Evolutionary conservation across 2,888 invertebrate species (phyloP).

Genomic region (Argyresthia albistria): DNA sequence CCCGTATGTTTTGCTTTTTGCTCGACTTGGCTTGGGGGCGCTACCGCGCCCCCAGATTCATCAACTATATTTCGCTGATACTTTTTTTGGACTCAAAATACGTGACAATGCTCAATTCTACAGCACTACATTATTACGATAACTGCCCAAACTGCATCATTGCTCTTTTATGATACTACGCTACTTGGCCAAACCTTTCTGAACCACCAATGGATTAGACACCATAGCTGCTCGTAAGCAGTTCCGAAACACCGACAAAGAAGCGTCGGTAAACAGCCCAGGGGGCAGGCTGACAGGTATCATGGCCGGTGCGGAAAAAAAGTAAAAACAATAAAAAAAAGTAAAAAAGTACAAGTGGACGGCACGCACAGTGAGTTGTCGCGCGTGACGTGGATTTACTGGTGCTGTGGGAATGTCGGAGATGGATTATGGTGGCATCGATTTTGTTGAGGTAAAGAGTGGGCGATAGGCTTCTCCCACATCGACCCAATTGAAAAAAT

Average conservation of each 20-base stretch:
- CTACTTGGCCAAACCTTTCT: background rate
- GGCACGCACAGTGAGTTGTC: constrained; percentile 10
- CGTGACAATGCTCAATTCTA: constrained; percentile 32
- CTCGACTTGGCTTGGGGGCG: no score
- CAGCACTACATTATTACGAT: constrained; percentile 15
- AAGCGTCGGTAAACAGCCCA: constrained; percentile 12
- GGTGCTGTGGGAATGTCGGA: background rate
- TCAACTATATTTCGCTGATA: constrained; percentile 20
- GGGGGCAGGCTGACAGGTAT: constrained; percentile 27
- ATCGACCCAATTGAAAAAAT: no score
- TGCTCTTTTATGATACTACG: constrained; percentile 3
- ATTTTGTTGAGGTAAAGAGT: background rate
- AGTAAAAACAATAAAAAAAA: constrained; percentile 12
- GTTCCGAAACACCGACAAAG: constrained; percentile 2
- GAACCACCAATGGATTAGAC: constrained; percentile 5
- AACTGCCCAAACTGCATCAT: constrained; percentile 11
- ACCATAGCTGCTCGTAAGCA: no score
- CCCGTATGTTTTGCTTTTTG: no score
- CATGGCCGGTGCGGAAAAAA: constrained; percentile 13
- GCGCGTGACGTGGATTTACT: constrained; percentile 16
- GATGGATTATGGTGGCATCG: background rate
- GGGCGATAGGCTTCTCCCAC: no score
- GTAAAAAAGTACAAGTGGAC: constrained; percentile 25
- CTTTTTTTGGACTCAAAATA: constrained; percentile 24
- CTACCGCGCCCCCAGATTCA: no score